Evolutionary conservation across 2,797 vertebrate genomes (phyloP).

Genomic region (Bucorvus abyssinicus): DNA sequence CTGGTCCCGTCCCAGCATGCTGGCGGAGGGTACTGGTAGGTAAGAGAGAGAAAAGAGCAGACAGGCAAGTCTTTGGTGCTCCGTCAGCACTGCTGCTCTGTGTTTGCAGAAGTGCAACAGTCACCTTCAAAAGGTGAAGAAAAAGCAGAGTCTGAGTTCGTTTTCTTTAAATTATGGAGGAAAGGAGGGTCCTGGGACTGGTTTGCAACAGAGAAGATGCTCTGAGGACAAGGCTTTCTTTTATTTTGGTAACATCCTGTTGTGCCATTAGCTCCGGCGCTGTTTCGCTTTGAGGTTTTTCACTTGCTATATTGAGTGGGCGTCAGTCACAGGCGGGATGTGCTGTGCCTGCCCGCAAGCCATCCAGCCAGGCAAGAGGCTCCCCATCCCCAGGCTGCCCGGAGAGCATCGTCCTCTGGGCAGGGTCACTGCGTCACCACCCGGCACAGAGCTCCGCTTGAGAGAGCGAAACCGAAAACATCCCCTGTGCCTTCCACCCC

Average conservation of each 20-base stretch:
- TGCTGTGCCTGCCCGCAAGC: not conserved
- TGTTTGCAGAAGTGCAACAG: not conserved
- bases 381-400: rapidly evolving
- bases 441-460: rapidly evolving
- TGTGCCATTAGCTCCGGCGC: not conserved
- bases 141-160: not conserved
- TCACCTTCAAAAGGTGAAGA: not conserved
- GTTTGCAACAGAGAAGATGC: not conserved
- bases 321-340: rapidly evolving
- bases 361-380: not conserved
- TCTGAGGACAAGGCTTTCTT: not conserved
- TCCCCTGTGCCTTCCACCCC: not conserved
- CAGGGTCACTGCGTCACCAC: rapidly evolving
- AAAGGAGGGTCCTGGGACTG: not conserved
- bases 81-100: not conserved
- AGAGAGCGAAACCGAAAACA: not conserved
- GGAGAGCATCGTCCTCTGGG: not conserved
- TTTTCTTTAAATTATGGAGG: not conserved
- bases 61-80: not conserved
- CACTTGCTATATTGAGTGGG: not conserved
- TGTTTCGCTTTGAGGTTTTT: not conserved
- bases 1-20: not conserved
- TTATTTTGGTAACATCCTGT: conserved; percentile 60
- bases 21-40: not conserved
- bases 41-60: not conserved